Percentiles rank a stretch among this genome's conserved stretches.
Evolutionary conservation across 2,113 vertebrate species (phyloP).

Genomic region (Hypocryptadius cinnamomeus): DNA sequence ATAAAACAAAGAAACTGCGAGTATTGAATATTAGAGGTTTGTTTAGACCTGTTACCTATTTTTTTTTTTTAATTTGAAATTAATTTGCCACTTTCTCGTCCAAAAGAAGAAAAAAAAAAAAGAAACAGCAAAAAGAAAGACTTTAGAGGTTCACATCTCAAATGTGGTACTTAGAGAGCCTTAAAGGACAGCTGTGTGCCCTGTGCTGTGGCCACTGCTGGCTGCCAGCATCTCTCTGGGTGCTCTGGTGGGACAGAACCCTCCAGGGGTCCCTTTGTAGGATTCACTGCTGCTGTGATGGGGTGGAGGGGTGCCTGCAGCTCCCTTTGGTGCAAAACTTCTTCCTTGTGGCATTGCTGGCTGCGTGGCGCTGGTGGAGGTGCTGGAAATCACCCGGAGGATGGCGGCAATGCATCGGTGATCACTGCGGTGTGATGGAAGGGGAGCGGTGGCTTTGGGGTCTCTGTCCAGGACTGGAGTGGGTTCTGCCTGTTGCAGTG

Average conservation of each 20-base stretch:
- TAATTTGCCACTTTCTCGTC: conserved; percentile 61
- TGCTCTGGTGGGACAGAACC: neutral
- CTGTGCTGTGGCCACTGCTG: neutral
- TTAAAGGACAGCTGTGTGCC: conserved; percentile 69
- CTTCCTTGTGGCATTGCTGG: accelerated
- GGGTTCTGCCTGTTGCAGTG: neutral
- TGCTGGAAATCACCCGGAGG: accelerated
- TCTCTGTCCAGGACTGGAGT: neutral
- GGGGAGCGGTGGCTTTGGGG: neutral
- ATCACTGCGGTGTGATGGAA: accelerated
- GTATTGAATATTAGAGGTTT: conserved; percentile 73
- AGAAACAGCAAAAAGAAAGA: conserved; percentile 33
- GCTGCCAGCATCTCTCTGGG: neutral
- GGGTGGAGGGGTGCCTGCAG: neutral
- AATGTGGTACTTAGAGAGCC: conserved; percentile 58
- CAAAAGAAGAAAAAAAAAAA: neutral
- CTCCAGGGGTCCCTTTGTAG: neutral
- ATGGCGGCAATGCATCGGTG: accelerated
- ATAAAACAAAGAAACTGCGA: conserved; percentile 59
- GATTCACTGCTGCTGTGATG: neutral
- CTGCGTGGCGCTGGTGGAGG: neutral
- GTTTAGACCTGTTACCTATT: conserved; percentile 68
- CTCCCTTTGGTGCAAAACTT: neutral
- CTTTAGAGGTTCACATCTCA: conserved; percentile 55
- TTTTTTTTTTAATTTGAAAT: conserved; percentile 42